phyloP scores from a whole-genome alignment of 1,140 invertebrate species.

The Plodia interpunctella region DNA sequence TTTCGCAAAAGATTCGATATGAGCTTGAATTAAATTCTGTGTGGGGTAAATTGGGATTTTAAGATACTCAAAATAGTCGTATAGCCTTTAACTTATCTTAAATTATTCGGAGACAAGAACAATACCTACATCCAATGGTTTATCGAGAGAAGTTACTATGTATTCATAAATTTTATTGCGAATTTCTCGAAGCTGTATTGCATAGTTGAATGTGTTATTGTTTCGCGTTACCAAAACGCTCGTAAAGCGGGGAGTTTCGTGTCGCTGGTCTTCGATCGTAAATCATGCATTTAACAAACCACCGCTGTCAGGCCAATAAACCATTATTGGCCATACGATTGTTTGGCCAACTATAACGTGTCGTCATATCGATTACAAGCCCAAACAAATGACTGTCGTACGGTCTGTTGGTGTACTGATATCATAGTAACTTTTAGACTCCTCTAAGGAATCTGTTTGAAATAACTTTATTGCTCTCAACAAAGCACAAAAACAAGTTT shows the following conservation, averaged over 20 bases:
- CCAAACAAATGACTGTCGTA: neutral
- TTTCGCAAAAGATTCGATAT: too few relatives aligned
- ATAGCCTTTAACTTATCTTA: too few relatives aligned
- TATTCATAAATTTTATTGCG: slow-evolving; percentile 3
- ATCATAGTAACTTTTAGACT: too few relatives aligned
- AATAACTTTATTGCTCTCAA: too few relatives aligned
- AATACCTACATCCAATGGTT: neutral
- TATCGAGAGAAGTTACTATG: neutral
- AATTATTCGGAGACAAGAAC: too few relatives aligned
- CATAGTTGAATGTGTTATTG: slow-evolving; percentile 10
- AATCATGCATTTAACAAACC: slow-evolving; percentile 52
- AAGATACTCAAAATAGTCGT: too few relatives aligned
- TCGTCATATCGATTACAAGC: neutral
- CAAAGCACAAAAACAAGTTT: too few relatives aligned
- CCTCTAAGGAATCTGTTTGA: too few relatives aligned
- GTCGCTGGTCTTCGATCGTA: slow-evolving; percentile 31
- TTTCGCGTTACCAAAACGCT: slow-evolving; percentile 26
- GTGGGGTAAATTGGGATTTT: too few relatives aligned
- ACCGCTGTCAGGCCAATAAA: slow-evolving; percentile 47
- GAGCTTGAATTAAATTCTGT: too few relatives aligned
- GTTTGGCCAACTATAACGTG: slow-evolving; percentile 29
- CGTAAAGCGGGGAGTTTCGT: slow-evolving; percentile 26
- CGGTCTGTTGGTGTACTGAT: too few relatives aligned
- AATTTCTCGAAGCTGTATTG: slow-evolving; percentile 3
- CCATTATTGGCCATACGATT: slow-evolving; percentile 26